Conservation (phyloP, 1,140 invertebrate species). For the Laupala kohalensis region DNA sequence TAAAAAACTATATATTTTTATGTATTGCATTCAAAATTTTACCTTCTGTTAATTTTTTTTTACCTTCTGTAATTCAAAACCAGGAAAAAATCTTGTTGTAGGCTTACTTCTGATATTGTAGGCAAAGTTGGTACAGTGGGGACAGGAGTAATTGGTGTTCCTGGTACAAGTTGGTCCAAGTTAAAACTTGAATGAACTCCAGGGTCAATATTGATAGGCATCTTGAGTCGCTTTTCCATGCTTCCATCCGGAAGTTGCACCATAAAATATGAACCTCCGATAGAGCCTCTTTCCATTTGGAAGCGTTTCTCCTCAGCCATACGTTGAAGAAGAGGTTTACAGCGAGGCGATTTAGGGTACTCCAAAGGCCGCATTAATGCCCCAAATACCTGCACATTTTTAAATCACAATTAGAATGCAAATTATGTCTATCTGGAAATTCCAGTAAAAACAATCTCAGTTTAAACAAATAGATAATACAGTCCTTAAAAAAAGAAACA, state of each 20-base stretch:
- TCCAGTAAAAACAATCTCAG: too few species aligned
- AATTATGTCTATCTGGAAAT: too few species aligned
- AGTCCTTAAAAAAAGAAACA: too few species aligned
- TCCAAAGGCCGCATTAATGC: constrained; percentile 87
- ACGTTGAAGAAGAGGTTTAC: constrained; percentile 65
- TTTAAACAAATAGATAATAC: too few species aligned
- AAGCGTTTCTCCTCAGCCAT: constrained; percentile 84
- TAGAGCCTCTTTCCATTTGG: constrained; percentile 75
- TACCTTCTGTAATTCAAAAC: neutral
- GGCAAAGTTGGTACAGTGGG: constrained; percentile 53
- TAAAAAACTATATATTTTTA: neutral
- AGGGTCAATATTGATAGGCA: constrained; percentile 74
- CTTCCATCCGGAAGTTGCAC: constrained; percentile 79
- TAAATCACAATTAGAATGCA: too few species aligned
- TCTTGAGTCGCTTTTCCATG: constrained; percentile 73
- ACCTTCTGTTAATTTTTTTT: neutral
- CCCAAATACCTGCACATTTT: constrained; percentile 62
- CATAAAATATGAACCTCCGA: constrained; percentile 80
- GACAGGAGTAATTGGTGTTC: constrained; percentile 52
- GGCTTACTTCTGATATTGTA: constrained; percentile 57
- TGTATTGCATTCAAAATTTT: neutral
- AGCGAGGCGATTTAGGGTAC: constrained; percentile 46
- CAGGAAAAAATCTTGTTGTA: neutral
- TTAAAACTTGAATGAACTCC: constrained; percentile 85
- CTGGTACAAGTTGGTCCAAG: constrained; percentile 59